Evolutionary conservation across 2,113 vertebrate genomes (phyloP), one percentile per base, ranked within the genome.

Genomic region (Noturus placidus): DNA sequence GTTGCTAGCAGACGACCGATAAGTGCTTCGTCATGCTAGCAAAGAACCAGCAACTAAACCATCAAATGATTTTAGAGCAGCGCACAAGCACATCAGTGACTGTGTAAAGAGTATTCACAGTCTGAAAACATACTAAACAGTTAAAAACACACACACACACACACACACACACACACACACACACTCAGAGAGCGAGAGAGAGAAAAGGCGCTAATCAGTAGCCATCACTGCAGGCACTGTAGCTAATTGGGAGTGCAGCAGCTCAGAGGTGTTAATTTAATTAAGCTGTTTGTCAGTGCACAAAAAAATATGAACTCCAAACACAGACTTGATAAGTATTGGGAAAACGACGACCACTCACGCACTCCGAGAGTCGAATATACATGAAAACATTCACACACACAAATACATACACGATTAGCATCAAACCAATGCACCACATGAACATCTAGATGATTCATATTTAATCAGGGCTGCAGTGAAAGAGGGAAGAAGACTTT

Each of bases 181-280:
- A 46, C 19, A 76, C 1, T 25, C 1, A 38, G 35, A 17, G 76
- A 6, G 7, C 0, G 14, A n/a, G 27, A 57, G n/a, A 56, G 78
- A 80, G 20, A 80, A 38, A 35, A 57, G 30, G 17, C 19, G 19
- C 56, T 76, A 79, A 83, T 76, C 83, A 74, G 30, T 57, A 17
- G 54, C 20, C 50, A 3, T 67, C 82, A 57, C 61, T 65, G 56
- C n/a, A 83, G 22, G 30, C 38, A 8, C 70, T 74, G 42, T 61
- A 69, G 69, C 88, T 85, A 46, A 87, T 90, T 88, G 86, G 80
- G 85, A 63, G 90, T 91, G 88, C 88, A 74, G 79, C 82, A 88
- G 77, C 82, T 87, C 70, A n/a, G 50, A 85, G 82, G 82, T 20
- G 72, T 35, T 90, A 89, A 90, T 92, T 93, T 91, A 92, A 92